Percentiles rank a stretch among this genome's conserved stretches.
These are phyloP conservation scores for Yponomeuta plumbellus DNA, from an alignment of 2,888 invertebrate genomes.

Conservation along the genomic window DNA sequence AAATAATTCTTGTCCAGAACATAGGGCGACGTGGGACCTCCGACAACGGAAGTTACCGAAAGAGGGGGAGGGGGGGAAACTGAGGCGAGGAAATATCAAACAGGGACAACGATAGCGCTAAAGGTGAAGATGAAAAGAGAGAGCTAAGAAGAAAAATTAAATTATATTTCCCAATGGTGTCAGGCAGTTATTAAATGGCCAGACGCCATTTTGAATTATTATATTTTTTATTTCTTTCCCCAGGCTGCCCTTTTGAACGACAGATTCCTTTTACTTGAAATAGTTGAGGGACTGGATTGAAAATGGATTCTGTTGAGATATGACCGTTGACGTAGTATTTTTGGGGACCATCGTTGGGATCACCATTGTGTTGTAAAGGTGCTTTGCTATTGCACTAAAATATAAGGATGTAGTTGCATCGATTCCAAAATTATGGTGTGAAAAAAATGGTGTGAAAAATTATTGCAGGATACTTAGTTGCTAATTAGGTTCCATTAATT, in stretches of 20 bases:
- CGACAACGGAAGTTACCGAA: constrained; percentile 47
- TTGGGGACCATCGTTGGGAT: constrained; percentile 12
- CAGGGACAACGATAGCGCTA: constrained; percentile 39
- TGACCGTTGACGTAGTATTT: constrained; percentile 39
- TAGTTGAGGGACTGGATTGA: constrained; percentile 60
- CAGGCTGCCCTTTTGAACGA: constrained; percentile 64
- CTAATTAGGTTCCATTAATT: too few species aligned
- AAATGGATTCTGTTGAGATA: constrained; percentile 52
- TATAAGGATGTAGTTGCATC: too few species aligned
- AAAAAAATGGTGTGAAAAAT: too few species aligned
- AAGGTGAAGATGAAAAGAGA: constrained; percentile 38
- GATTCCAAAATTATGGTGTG: too few species aligned
- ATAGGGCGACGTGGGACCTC: constrained; percentile 58
- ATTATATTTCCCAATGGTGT: constrained; percentile 78
- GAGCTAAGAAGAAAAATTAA: constrained; percentile 68
- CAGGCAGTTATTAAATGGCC: constrained; percentile 78
- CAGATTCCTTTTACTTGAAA: constrained; percentile 69
- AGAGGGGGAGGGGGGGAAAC: constrained; percentile 35
- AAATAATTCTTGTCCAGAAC: constrained; percentile 72
- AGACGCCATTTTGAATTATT: constrained; percentile 77
- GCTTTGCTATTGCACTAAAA: too few species aligned
- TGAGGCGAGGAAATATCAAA: constrained; percentile 53
- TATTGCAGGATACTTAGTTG: too few species aligned
- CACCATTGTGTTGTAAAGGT: background rate
- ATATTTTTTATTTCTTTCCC: constrained; percentile 67